Percentiles rank a stretch among this genome's conserved stretches.
These are phyloP conservation scores for Frankliniella fusca DNA, from an alignment of 2,888 invertebrate genomes.

Conservation along the genomic window DNA sequence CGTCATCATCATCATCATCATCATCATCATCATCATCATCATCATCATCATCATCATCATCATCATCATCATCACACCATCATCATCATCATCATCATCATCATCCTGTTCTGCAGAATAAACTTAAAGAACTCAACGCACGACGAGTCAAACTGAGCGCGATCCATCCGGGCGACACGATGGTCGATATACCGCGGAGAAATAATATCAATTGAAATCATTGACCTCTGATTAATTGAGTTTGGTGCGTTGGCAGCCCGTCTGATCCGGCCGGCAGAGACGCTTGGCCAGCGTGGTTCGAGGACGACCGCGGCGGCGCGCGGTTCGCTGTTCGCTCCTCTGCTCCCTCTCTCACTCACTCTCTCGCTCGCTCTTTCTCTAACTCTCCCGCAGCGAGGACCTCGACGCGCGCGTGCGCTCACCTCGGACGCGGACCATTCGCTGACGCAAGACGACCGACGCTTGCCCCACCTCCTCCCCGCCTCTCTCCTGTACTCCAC, in stretches of 20 bases:
- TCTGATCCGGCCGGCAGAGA: not conserved
- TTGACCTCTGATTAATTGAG: no score
- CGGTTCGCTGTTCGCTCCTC: no score
- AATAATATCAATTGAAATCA: not conserved
- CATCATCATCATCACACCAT: no score
- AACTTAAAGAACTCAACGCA: no score
- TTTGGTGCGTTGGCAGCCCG: no score
- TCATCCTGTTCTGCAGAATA: no score
- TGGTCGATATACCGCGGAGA: not conserved
- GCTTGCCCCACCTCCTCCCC: not conserved
- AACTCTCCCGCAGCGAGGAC: not conserved
- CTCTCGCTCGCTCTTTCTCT: not conserved
- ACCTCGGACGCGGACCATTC: not conserved
- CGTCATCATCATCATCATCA: no score
- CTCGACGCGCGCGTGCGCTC: not conserved
- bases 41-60: no score
- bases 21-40: no score
- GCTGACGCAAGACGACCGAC: not conserved
- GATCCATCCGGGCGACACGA: no score
- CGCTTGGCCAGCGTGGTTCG: not conserved
- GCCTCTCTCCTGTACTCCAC: not conserved
- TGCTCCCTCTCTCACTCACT: not conserved
- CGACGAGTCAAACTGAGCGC: no score
- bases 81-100: no score
- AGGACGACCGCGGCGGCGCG: not conserved